Conservation (phyloP, 1,140 invertebrate genomes). For the Myzus persicae region DNA sequence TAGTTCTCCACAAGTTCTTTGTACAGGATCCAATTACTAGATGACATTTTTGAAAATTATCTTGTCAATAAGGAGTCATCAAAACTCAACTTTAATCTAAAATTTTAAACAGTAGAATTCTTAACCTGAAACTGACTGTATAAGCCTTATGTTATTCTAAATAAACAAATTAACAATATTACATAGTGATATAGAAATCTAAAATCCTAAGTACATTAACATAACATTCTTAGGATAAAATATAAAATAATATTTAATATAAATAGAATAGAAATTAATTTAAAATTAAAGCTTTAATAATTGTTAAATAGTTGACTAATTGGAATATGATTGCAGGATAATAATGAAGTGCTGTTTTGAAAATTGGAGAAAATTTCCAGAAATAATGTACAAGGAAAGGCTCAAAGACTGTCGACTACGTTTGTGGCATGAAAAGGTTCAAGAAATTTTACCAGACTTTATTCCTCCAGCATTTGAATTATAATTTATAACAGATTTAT, state of each 20-base stretch:
- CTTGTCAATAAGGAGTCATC: neutral
- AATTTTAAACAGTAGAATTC: neutral
- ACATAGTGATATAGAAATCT: no score
- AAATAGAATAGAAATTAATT: neutral
- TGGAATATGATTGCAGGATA: neutral
- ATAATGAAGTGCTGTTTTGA: conserved; percentile 51
- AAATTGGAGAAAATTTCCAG: conserved; percentile 52
- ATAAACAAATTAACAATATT: neutral
- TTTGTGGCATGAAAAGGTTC: conserved; percentile 58
- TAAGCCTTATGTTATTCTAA: neutral
- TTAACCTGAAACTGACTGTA: neutral
- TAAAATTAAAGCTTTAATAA: neutral
- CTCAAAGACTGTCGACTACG: conserved; percentile 51
- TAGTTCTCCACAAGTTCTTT: neutral
- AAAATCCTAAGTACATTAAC: neutral
- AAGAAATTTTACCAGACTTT: conserved; percentile 59
- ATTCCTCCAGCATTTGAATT: conserved; percentile 31
- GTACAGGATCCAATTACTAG: neutral
- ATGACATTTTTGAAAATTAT: no score
- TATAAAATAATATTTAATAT: neutral
- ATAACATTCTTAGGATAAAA: neutral
- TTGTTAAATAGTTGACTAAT: neutral
- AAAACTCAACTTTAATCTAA: neutral
- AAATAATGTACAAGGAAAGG: conserved; percentile 51
- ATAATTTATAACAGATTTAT: neutral